A percentile compares a stretch with the other conserved stretches of the same genome.
These are phyloP conservation scores for Acrocephalus scirpaceus DNA, from an alignment of 2,797 vertebrate genomes.

Conservation along the genomic window DNA sequence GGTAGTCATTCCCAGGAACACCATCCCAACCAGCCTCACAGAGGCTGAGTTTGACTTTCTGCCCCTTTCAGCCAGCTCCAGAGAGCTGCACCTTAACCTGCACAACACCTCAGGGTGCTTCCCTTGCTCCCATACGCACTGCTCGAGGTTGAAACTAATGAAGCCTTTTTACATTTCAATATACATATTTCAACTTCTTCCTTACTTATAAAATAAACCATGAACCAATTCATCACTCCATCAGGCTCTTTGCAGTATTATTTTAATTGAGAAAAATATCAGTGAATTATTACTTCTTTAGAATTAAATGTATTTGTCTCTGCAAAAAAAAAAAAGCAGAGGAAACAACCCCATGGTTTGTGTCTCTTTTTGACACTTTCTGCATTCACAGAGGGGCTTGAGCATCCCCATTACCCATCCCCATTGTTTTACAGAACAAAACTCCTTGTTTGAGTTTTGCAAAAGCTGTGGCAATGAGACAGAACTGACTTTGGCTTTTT, in stretches of 20 bases:
- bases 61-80: neutral
- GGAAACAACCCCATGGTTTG: neutral
- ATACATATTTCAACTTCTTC: neutral
- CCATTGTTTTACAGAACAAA: neutral
- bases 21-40: neutral
- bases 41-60: neutral
- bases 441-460: neutral
- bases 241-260: neutral
- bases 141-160: neutral
- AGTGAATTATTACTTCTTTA: neutral
- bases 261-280: neutral
- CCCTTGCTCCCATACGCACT: fast-evolving
- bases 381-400: neutral
- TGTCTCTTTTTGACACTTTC: neutral
- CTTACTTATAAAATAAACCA: neutral
- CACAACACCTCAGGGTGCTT: neutral
- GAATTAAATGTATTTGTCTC: neutral
- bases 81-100: neutral
- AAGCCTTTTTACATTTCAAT: neutral
- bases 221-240: neutral
- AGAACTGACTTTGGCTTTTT: neutral
- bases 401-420: neutral
- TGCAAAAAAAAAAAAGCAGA: neutral
- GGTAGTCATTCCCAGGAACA: neutral
- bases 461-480: neutral